phyloP scores from a whole-genome alignment of 1,140 invertebrate species.

The Leptonema lineaticorne region DNA sequence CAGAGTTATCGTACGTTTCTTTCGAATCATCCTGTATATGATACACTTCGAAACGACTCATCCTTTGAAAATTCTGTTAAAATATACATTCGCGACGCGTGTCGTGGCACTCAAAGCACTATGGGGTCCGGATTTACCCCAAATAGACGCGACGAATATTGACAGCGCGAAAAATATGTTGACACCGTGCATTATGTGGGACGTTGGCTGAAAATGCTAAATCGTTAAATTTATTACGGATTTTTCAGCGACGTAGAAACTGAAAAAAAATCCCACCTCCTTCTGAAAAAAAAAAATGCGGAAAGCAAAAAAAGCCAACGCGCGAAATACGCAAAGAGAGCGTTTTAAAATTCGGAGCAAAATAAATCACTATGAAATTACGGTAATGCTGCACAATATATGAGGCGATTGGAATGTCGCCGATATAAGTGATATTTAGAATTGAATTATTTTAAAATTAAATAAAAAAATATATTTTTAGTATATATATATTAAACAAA shows the following conservation, averaged over 20 bases:
- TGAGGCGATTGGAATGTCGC: too few species aligned
- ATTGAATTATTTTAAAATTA: too few species aligned
- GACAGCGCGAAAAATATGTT: slow-evolving; percentile 27
- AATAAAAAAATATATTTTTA: too few species aligned
- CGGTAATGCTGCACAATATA: background rate
- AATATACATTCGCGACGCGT: background rate
- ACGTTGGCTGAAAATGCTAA: slow-evolving; percentile 21
- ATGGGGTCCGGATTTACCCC: slow-evolving; percentile 7
- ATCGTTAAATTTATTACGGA: slow-evolving; percentile 21
- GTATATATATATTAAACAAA: too few species aligned
- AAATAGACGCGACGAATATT: background rate
- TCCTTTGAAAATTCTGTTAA: background rate
- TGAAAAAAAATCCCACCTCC: background rate
- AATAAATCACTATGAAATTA: background rate
- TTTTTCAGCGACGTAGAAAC: background rate
- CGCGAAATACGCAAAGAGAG: background rate
- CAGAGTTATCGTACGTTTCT: too few species aligned
- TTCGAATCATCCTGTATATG: too few species aligned
- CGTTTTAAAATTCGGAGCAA: background rate
- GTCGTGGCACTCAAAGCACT: background rate
- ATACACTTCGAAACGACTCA: background rate
- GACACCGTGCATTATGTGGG: slow-evolving; percentile 3
- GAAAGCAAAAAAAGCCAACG: background rate
- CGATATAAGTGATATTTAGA: too few species aligned
- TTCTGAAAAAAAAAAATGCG: background rate